Conservation (phyloP, 2,888 invertebrate species). For the Dexiosoma caninum region DNA sequence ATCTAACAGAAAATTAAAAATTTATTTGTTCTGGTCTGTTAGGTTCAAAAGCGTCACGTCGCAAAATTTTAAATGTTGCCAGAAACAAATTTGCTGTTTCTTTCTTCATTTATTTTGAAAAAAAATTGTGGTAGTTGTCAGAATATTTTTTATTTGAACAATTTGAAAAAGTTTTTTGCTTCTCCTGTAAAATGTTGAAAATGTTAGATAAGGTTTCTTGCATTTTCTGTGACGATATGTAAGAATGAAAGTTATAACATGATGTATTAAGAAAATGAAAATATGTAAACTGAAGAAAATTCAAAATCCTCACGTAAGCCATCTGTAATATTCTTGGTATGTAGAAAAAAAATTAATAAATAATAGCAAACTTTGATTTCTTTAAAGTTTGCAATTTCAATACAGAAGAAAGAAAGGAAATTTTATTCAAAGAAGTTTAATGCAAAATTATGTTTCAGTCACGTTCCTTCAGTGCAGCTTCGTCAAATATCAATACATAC, state of each 20-base stretch:
- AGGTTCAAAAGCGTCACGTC: no score
- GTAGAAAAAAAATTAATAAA: no score
- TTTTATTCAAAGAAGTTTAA: slow-evolving; percentile 29
- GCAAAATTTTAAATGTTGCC: no score
- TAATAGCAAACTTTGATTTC: not conserved
- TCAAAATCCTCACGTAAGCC: not conserved
- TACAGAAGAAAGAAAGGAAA: not conserved
- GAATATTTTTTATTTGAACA: no score
- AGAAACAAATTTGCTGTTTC: no score
- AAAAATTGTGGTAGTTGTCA: no score
- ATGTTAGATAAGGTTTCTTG: no score
- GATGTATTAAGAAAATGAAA: slow-evolving; percentile 11
- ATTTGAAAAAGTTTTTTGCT: no score
- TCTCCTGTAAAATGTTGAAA: no score
- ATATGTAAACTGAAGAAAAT: not conserved
- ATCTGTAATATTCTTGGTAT: not conserved
- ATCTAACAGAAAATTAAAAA: not conserved
- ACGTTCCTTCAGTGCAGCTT: slow-evolving; percentile 34
- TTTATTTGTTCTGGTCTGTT: no score
- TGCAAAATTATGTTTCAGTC: slow-evolving; percentile 34
- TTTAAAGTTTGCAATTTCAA: slow-evolving; percentile 28
- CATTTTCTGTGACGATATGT: no score
- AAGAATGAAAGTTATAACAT: slow-evolving; percentile 15
- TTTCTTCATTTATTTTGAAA: no score
- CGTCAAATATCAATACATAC: not conserved